phyloP scores from a whole-genome alignment of 2,888 invertebrate species.

The Neoascia interrupta region DNA sequence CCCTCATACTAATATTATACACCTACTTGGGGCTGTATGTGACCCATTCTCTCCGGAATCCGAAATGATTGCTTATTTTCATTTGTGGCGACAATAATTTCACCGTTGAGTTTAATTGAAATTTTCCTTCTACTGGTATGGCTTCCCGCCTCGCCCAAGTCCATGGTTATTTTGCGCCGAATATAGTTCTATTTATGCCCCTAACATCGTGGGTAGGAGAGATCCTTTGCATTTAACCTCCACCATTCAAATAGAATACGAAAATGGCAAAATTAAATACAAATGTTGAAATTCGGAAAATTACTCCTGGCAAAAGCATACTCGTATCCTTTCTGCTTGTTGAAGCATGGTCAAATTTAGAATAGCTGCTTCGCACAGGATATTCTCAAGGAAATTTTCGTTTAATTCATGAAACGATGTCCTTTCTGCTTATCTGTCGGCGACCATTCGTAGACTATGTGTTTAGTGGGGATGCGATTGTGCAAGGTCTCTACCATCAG shows the following conservation, averaged over 20 bases:
- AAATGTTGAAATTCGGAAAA: conserved; percentile 56
- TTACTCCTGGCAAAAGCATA: conserved; percentile 12
- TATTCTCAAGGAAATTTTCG: conserved; percentile 39
- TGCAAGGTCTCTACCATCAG: conserved; percentile 47
- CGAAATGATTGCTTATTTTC: conserved; percentile 62
- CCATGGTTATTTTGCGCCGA: conserved; percentile 59
- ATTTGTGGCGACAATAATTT: conserved; percentile 65
- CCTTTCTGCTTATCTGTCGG: conserved; percentile 58
- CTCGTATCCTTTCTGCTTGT: neutral
- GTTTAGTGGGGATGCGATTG: conserved; percentile 42
- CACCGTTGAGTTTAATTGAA: conserved; percentile 63
- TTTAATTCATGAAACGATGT: conserved; percentile 46
- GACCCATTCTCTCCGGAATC: neutral
- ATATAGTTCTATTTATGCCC: conserved; percentile 50
- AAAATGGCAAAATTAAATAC: conserved; percentile 64
- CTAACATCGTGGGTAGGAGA: neutral
- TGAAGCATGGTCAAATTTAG: conserved; percentile 8
- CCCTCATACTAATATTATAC: neutral
- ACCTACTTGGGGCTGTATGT: neutral
- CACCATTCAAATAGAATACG: conserved; percentile 31
- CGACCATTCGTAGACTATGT: conserved; percentile 29
- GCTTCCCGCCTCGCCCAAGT: conserved; percentile 2
- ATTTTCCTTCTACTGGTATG: conserved; percentile 29
- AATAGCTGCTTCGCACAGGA: conserved; percentile 14
- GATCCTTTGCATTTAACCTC: neutral